Evolutionary conservation across 2,113 vertebrate species (phyloP).

Genomic region (Tragelaphus imberbis): DNA sequence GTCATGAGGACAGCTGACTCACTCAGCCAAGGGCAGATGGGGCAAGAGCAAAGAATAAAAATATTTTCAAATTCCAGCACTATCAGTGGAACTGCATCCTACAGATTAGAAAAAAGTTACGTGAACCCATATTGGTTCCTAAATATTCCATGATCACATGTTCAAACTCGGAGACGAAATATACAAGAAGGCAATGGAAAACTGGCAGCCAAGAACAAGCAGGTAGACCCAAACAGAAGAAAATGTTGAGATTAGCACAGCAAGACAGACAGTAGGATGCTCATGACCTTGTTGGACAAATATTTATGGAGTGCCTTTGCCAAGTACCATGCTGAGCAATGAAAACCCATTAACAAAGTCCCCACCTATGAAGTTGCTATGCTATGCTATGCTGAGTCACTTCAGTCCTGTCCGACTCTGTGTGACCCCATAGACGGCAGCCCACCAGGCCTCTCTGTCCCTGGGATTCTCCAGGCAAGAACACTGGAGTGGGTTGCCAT

Average conservation of each 20-base stretch:
- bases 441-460: too few species aligned
- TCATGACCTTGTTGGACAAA: neutral
- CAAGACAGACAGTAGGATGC: neutral
- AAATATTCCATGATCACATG: neutral
- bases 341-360: neutral
- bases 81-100: neutral
- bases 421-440: too few species aligned
- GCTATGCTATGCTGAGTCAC: too few species aligned
- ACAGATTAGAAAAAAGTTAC: neutral
- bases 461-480: too few species aligned
- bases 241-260: neutral
- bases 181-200: neutral
- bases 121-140: neutral
- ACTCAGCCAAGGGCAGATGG: neutral
- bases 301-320: neutral
- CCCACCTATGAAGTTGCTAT: neutral
- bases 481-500: too few species aligned
- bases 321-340: neutral
- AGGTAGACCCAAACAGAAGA: neutral
- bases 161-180: neutral
- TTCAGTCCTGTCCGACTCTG: too few species aligned
- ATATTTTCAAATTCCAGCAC: neutral
- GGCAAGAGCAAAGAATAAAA: neutral
- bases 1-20: neutral
- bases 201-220: neutral